Percentiles rank a stretch among this genome's conserved stretches.
Evolutionary conservation across 2,797 vertebrate species (phyloP).

Genomic region (Peromyscus nudipes): DNA sequence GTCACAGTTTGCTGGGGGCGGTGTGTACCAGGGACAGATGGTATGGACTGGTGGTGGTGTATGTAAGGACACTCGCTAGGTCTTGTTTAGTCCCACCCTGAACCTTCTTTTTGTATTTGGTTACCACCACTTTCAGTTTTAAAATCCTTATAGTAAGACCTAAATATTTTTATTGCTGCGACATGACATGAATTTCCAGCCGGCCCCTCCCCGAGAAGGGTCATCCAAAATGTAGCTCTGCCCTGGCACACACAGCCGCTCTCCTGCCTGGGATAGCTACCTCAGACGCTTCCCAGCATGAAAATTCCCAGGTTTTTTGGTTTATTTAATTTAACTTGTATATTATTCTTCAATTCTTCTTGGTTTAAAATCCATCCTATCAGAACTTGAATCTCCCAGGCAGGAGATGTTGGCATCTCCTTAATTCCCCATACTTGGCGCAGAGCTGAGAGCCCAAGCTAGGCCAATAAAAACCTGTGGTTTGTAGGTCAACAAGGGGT

Average conservation of each 20-base stretch:
- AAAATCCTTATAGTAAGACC: not conserved
- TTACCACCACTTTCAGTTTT: not conserved
- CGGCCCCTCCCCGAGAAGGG: not conserved
- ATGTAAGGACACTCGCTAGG: not conserved
- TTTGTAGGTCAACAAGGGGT: not conserved
- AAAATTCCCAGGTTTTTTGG: not conserved
- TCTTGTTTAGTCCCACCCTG: not conserved
- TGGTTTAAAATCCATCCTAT: not conserved
- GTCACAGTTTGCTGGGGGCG: not conserved
- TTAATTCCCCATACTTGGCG: not conserved
- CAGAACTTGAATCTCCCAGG: not conserved
- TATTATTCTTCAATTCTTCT: not conserved
- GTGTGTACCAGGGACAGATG: not conserved
- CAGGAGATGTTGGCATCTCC: not conserved
- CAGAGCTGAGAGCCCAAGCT: no score
- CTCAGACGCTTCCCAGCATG: not conserved
- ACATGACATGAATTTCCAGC: not conserved
- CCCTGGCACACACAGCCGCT: rapidly evolving
- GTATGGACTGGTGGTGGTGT: rapidly evolving
- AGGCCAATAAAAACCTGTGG: not conserved
- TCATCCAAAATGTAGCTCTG: no score
- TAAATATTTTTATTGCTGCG: not conserved
- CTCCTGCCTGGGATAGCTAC: no score
- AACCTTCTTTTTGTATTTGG: not conserved
- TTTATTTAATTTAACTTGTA: not conserved